Base-by-base conservation (phyloP, 2,113 vertebrate genomes). In the Oncorhynchus keta region DNA sequence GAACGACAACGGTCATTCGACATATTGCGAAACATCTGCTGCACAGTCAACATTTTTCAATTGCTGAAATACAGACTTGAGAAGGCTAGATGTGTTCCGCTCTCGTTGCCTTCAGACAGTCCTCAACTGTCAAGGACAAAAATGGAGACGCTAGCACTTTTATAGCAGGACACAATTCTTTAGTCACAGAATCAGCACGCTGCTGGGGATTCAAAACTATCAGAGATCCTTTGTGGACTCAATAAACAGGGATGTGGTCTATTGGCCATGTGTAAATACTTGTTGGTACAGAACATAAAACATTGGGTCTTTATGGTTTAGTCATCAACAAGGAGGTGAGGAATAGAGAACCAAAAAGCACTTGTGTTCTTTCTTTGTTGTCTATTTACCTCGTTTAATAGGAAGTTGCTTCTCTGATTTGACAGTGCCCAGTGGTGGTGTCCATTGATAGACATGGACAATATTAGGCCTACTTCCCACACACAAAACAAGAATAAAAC, bases 71-170 rank as follows among this genome's bases (percentile, higher is more conserved):
- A 11, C 9, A 55, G 16, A 55, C 51, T 16, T 55, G 51, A 55
- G 51, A 0, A 5, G 51, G 5, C 16, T 62, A 62, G 7, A 62
- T 62, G 49, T 12, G 39, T 28, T 13, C 24, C 1, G 65, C 35
- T 45, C 6, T n/a, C 39, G 8, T 20, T 68, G 6, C 45, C 55
- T 35, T 24, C 20, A 76, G 3, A 20, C 3, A 18, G 59, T 81
- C 85, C 76, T 79, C 64, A 76, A n/a, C 74, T 78, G 76, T 76
- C 84, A 82, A 86, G 81, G 82, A 61, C 69, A 70, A 74, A 81
- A 73, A 73, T 73, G 28, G 39, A 65, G 18, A 59, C 26, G 39
- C 45, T 57, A 78, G 62, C 3, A 1, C 76, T 77, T 55, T 67
- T 30, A 30, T 16, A 32, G 9, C 65, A 82, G 79, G 78, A 28